Conservation (phyloP, 2,113 vertebrate species). For the Dissostichus mawsoni region DNA sequence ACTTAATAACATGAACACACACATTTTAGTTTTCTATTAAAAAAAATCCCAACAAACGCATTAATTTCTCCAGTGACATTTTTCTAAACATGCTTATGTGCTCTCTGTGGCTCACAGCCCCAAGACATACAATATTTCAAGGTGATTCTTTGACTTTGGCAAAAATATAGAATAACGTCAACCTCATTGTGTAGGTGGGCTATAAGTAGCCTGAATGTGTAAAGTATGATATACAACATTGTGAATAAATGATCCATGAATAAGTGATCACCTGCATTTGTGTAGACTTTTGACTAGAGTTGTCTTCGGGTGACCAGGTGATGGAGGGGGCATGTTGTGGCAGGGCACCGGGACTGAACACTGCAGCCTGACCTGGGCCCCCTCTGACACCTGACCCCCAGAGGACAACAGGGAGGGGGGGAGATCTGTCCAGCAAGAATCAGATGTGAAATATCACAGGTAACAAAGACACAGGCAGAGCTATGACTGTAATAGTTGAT, state of each 20-base stretch:
- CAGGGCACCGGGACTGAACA: slow-evolving; percentile 44
- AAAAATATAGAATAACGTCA: no score
- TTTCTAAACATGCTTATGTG: no score
- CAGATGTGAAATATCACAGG: not conserved
- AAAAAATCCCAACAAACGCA: no score
- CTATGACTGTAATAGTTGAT: not conserved
- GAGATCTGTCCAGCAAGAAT: not conserved
- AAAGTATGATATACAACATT: no score
- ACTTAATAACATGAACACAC: no score
- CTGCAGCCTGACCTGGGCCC: slow-evolving; percentile 1
- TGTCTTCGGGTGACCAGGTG: slow-evolving; percentile 28
- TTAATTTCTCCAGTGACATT: no score
- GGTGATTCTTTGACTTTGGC: no score
- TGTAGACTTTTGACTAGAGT: not conserved
- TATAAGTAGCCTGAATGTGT: no score
- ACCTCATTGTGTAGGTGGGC: no score
- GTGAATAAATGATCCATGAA: not conserved
- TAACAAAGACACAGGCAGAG: not conserved
- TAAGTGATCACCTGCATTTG: slow-evolving; percentile 9
- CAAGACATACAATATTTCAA: no score
- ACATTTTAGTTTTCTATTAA: no score
- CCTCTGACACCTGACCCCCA: not conserved
- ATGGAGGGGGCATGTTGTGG: slow-evolving; percentile 29
- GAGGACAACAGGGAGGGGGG: slow-evolving; percentile 10
- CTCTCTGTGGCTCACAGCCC: no score